Evolutionary conservation across 1,140 invertebrate genomes (phyloP), one percentile per base, ranked within the genome.

Genomic region (Drosophila bifasciata): DNA sequence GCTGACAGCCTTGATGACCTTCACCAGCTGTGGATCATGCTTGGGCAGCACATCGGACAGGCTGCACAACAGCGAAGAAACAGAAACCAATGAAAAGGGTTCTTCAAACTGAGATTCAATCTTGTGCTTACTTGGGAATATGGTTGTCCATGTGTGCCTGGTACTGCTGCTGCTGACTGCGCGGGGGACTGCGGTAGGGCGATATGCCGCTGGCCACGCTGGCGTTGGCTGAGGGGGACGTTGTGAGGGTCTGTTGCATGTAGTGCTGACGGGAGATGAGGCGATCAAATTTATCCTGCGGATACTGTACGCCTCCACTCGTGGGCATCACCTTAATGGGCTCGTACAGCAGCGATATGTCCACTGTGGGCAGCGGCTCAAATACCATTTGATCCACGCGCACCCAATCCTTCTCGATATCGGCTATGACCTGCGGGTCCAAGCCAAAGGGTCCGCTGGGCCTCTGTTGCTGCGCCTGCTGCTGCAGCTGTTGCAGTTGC

Each of bases 361-460:
- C 93, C 3, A 92, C 89, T 55, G 90, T 91, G 0, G 92, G 91
- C 5, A 92, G 84, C 43, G 93, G 91, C 53, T 93, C 83, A 25
- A 91, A 89, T 17, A 75, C 76, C 45, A 90, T 88, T 63, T 91
- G 89, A 76, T 88, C 91, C 25, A 69, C 85, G 25, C 78, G 84
- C 13, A 81, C 78, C 91, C 91, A 90, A 55, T 88, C 90, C 43
- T 88, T 91, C 79, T 95, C 94, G 21, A 95, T 93, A 68, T 93
- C 93, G 16, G 94, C 93, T 69, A 96, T 93, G 21, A 96, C 92
- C 46, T 94, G 93, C 16, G 94, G 93, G 79, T 96, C 95, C 16
- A 96, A 86, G 11, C 95, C 94, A 85, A 96, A 96, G 7, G 95
- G 95, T 43, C 95, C 95, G 0, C 93, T 92, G 15, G 90, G 74